Base-by-base conservation (phyloP, 1,140 invertebrate genomes). In the Cydia strobilella region DNA sequence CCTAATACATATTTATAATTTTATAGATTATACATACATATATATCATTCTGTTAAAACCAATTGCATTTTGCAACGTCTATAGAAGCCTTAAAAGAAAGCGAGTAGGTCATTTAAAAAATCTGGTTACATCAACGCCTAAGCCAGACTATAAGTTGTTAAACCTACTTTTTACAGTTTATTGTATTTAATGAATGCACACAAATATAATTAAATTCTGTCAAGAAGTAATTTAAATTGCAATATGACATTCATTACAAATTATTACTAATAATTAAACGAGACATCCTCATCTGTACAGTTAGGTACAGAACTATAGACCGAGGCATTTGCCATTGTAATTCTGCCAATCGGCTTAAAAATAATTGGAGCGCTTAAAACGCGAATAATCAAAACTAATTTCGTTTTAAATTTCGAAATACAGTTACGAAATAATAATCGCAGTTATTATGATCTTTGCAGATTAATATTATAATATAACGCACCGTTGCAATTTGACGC, bases 361-460 rank as follows among this genome's bases (percentile, higher is more conserved):
- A 23, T 59, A 59, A 59, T 59, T 59, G 54, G 54, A 59, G n/a
- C 51, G 51, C n/a, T 20, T 54, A 18, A 54, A 54, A 59, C 20
- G 54, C 20, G 20, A 23, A 59, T 59, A 59, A 59, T 59, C 54
- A 59, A 59, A 59, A 59, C 54, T 20, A 23, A 59, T 59, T 20
- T 23, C 54, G 54, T 23, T 59, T 31, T 23, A 59, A 59, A 23
- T 35, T 39, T 39, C 65, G n/a, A 35, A 69, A 69, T 42, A 69
- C 65, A 42, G 65, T 69, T 42, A 69, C 10, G 35, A 23, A 69
- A 69, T 1, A 15, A 69, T 59, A 69, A 35, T n/a, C 65, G 31
- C 15, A 69, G 18, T 18, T 18, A 20, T 66, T 66, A 69, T 69
- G 35, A 69, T 69, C n/a, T 69, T 69, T 39, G 65, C 65, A 42